These are phyloP conservation scores for Dicrostonyx torquatus DNA, from an alignment of 2,797 vertebrate species.

Conservation along the genomic window DNA sequence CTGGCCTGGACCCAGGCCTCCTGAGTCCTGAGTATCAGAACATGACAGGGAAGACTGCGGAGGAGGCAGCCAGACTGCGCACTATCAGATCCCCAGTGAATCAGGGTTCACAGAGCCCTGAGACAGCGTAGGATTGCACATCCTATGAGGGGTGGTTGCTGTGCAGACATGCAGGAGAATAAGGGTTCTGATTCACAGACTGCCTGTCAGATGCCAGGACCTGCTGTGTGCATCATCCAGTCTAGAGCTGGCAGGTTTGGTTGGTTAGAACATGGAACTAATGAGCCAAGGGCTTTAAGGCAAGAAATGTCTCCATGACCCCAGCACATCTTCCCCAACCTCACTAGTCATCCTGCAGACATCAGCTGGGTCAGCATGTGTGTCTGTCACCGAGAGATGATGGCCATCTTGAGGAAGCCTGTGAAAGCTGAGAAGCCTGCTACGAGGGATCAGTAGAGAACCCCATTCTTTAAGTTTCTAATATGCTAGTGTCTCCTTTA, in stretches of 20 bases:
- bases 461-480: not conserved
- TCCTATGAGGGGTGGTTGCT: not conserved
- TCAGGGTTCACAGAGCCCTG: not conserved
- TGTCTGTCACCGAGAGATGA: fast-evolving
- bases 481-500: no score
- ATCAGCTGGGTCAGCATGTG: not conserved
- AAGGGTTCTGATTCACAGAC: not conserved
- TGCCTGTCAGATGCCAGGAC: not conserved
- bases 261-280: not conserved
- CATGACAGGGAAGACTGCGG: fast-evolving
- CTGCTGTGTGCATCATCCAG: not conserved
- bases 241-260: not conserved
- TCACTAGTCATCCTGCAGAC: not conserved
- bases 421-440: not conserved
- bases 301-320: not conserved
- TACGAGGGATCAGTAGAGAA: not conserved
- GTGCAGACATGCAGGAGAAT: not conserved
- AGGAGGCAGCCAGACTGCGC: fast-evolving
- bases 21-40: not conserved
- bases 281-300: not conserved
- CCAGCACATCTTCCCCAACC: not conserved
- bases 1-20: not conserved
- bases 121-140: not conserved
- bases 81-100: not conserved
- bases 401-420: not conserved